Evolutionary conservation across 2,797 vertebrate species (phyloP).

Genomic region (Antennarius maculatus): DNA sequence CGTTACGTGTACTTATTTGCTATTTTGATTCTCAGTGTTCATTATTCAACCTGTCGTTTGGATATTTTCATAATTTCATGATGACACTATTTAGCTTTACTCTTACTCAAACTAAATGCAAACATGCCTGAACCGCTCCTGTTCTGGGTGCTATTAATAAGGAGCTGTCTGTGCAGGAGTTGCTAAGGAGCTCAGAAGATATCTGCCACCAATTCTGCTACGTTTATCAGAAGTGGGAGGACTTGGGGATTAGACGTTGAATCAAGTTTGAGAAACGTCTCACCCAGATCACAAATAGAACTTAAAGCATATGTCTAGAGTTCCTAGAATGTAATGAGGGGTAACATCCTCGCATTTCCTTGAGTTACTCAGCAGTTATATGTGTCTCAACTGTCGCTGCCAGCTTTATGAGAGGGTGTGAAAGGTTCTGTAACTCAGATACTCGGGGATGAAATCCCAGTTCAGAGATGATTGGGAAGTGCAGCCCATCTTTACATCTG

Average conservation of each 20-base stretch:
- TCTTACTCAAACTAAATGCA: constrained; percentile 15
- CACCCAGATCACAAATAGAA: background rate
- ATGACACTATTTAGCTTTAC: constrained; percentile 3
- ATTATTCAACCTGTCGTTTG: background rate
- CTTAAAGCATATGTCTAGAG: background rate
- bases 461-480: constrained; percentile 29
- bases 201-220: constrained; percentile 19
- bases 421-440: constrained; percentile 52
- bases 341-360: background rate
- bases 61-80: background rate
- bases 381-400: constrained; percentile 9
- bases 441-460: constrained; percentile 42
- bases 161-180: constrained; percentile 21
- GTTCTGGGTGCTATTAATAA: constrained; percentile 42
- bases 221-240: constrained; percentile 29
- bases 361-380: constrained; percentile 26
- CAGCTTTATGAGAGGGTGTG: constrained; percentile 3
- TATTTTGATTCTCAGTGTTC: background rate
- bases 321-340: constrained; percentile 16
- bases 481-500: constrained; percentile 9
- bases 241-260: background rate
- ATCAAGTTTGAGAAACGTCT: constrained; percentile 5
- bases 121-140: constrained; percentile 33
- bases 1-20: background rate
- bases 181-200: constrained; percentile 21